Percentiles rank a stretch among this genome's conserved stretches.
These are phyloP conservation scores for Peromyscus leucopus DNA, from an alignment of 2,113 vertebrate species.

Conservation along the genomic window DNA sequence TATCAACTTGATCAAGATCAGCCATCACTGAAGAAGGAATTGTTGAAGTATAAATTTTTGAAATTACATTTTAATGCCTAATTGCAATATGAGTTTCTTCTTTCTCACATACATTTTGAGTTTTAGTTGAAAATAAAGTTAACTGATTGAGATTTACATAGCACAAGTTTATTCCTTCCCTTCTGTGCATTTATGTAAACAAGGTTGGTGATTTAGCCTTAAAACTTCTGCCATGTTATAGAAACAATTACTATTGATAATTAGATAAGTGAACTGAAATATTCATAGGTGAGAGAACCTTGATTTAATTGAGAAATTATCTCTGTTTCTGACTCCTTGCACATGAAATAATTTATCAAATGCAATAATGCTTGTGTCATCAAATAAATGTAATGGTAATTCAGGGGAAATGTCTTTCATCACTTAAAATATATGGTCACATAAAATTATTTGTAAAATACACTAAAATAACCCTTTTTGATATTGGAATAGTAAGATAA, in stretches of 20 bases:
- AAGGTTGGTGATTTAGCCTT: not conserved
- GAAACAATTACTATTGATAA: slow-evolving; percentile 10
- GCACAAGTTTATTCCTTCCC: not conserved
- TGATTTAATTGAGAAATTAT: not conserved
- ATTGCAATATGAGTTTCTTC: not conserved
- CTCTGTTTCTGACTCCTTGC: not conserved
- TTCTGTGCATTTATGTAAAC: not conserved
- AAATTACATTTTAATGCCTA: not conserved
- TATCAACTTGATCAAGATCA: not conserved
- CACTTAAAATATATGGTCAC: not conserved
- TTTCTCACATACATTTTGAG: too few species aligned
- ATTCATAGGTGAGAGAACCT: not conserved
- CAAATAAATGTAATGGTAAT: not conserved
- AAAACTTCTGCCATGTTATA: not conserved
- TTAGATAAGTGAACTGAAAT: slow-evolving; percentile 12
- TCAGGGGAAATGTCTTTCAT: not conserved
- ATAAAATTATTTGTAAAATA: not conserved
- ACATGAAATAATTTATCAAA: not conserved
- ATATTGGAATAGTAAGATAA: not conserved
- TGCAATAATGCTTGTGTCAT: not conserved
- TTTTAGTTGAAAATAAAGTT: not conserved
- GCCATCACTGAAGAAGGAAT: not conserved
- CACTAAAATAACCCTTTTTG: not conserved
- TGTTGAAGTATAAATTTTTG: not conserved
- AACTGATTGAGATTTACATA: not conserved